Percentiles rank a stretch among this genome's conserved stretches.
Evolutionary conservation across 2,113 vertebrate genomes (phyloP).

Genomic region (Canis aureus): DNA sequence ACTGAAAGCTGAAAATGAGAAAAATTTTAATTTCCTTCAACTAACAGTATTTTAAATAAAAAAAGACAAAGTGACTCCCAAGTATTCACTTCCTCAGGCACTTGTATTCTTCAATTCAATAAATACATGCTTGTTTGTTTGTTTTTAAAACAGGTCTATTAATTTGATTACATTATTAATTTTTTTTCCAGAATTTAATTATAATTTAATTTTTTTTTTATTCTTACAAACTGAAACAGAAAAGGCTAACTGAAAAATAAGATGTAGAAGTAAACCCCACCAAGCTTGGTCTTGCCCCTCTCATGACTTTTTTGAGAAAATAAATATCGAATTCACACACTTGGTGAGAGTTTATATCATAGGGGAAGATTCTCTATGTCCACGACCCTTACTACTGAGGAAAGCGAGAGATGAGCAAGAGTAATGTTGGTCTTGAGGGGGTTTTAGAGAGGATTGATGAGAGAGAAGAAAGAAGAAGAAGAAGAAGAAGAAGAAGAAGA

Average conservation of each 20-base stretch:
- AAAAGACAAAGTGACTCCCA: neutral
- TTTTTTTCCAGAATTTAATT: neutral
- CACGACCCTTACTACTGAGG: neutral
- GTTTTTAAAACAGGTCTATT: neutral
- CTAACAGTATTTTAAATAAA: neutral
- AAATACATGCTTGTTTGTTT: neutral
- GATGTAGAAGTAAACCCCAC: neutral
- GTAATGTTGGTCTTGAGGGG: neutral
- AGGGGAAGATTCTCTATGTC: neutral
- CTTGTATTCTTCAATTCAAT: neutral
- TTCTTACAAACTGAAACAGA: neutral
- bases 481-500: neutral
- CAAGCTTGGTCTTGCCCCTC: neutral
- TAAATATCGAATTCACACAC: neutral
- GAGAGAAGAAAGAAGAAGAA: neutral
- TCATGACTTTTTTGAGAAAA: neutral
- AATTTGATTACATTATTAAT: neutral
- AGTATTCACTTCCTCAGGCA: neutral
- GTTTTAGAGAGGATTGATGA: neutral
- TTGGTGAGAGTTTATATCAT: fast-evolving
- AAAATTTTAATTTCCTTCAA: neutral
- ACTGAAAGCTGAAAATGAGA: neutral
- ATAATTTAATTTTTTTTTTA: neutral
- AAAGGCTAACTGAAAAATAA: neutral
- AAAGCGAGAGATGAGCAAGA: neutral